phyloP scores from a whole-genome alignment of 2,113 vertebrate genomes.

The Camelus dromedarius region DNA sequence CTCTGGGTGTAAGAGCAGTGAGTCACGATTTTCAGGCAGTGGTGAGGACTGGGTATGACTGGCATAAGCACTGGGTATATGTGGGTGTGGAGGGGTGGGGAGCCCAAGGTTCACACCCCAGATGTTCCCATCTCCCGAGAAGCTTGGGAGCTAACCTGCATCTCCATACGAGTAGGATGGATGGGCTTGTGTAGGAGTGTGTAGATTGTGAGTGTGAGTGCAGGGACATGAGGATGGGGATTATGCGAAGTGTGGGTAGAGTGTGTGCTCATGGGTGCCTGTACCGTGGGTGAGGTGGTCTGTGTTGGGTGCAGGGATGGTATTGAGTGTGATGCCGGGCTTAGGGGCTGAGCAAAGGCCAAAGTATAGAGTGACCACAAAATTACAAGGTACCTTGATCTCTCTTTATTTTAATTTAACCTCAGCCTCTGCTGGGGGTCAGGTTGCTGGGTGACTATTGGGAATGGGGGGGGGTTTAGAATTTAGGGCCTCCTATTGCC shows the following conservation, averaged over 20 bases:
- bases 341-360: conserved; percentile 36
- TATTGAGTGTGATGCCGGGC: not conserved
- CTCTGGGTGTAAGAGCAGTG: conserved; percentile 58
- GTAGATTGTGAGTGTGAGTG: not conserved
- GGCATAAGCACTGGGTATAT: not conserved
- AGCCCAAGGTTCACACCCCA: conserved; percentile 2
- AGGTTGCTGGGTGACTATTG: conserved; percentile 55
- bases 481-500: not conserved
- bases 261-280: rapidly evolving
- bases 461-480: not conserved
- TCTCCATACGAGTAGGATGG: not conserved
- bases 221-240: not conserved
- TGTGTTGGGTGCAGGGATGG: not conserved
- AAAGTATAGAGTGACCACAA: conserved; percentile 59
- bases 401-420: conserved; percentile 69
- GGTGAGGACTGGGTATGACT: conserved; percentile 24
- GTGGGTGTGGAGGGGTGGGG: conserved; percentile 58
- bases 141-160: not conserved
- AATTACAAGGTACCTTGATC: conserved; percentile 63
- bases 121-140: conserved; percentile 5
- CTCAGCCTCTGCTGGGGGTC: conserved; percentile 30
- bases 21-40: conserved; percentile 62
- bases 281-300: not conserved
- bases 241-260: not conserved
- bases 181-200: not conserved